phyloP scores from a whole-genome alignment of 2,888 invertebrate species.

The Bhutanitis thaidina region DNA sequence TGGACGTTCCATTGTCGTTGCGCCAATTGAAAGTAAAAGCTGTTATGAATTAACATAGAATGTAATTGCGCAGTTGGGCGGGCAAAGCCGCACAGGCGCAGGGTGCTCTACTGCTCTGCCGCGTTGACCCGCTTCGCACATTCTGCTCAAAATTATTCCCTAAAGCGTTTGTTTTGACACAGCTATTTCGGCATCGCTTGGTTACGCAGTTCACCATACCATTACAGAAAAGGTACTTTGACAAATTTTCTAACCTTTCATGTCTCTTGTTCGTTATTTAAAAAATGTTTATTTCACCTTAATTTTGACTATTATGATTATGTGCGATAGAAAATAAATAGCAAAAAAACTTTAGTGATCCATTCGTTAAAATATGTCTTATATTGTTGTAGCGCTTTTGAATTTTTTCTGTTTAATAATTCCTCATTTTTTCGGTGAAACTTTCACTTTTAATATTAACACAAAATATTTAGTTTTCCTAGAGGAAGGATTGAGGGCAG shows the following conservation, averaged over 20 bases:
- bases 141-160: conserved; percentile 2
- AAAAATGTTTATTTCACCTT: too few relatives aligned
- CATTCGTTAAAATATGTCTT: too few relatives aligned
- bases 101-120: neutral
- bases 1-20: too few relatives aligned
- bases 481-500: conserved; percentile 30
- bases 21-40: conserved; percentile 4
- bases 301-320: too few relatives aligned
- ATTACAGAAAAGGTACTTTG: conserved; percentile 12
- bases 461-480: conserved; percentile 23
- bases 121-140: neutral
- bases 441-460: neutral
- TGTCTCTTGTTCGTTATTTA: too few relatives aligned
- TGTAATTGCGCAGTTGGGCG: conserved; percentile 14
- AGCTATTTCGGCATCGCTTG: neutral
- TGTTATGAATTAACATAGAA: conserved; percentile 5
- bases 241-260: neutral
- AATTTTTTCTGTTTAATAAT: too few relatives aligned
- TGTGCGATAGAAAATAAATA: too few relatives aligned
- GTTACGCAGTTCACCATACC: neutral
- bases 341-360: too few relatives aligned
- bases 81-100: conserved; percentile 4
- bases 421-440: too few relatives aligned
- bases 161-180: conserved; percentile 14
- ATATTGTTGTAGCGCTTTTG: neutral